Evolutionary conservation across 2,797 vertebrate species (phyloP).

Genomic region (Rhinatrema bivittatum): DNA sequence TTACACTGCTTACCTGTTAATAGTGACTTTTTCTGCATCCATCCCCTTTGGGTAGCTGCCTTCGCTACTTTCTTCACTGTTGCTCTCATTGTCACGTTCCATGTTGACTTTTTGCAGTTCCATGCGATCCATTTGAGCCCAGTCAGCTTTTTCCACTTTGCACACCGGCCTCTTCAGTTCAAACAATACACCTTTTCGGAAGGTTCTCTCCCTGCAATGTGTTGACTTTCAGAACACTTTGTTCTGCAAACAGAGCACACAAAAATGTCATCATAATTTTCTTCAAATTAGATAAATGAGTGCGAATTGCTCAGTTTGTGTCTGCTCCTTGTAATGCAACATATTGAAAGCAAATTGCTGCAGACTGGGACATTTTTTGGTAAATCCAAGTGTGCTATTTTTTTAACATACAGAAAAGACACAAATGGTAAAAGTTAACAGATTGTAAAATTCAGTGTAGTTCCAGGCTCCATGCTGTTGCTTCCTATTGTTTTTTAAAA

Average conservation of each 20-base stretch:
- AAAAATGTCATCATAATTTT: conserved; percentile 31
- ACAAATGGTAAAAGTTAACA: too few relatives aligned
- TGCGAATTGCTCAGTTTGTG: conserved; percentile 17
- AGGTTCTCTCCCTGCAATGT: conserved; percentile 25
- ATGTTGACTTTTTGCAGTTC: conserved; percentile 83
- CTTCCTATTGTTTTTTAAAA: too few relatives aligned
- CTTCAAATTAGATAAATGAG: conserved; percentile 35
- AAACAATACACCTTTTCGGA: conserved; percentile 44
- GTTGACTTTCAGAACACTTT: conserved; percentile 42
- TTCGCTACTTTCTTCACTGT: conserved; percentile 73
- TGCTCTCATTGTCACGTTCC: conserved; percentile 70
- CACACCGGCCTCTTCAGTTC: conserved; percentile 40
- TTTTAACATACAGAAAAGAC: too few relatives aligned
- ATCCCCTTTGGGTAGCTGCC: conserved; percentile 57
- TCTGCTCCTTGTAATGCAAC: conserved; percentile 12
- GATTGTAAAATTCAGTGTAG: too few relatives aligned
- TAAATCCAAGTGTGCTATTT: conserved; percentile 1
- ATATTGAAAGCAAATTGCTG: conserved; percentile 6
- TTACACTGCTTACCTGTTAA: conserved; percentile 78
- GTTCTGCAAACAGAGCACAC: conserved; percentile 57
- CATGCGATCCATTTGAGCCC: conserved; percentile 73
- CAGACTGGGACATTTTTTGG: conserved; percentile 16
- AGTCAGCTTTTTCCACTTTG: conserved; percentile 41
- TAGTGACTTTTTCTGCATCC: conserved; percentile 73
- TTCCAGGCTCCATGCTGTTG: too few relatives aligned